These are phyloP conservation scores for Trogon melanurus DNA, from an alignment of 2,113 vertebrate species.

Conservation along the genomic window DNA sequence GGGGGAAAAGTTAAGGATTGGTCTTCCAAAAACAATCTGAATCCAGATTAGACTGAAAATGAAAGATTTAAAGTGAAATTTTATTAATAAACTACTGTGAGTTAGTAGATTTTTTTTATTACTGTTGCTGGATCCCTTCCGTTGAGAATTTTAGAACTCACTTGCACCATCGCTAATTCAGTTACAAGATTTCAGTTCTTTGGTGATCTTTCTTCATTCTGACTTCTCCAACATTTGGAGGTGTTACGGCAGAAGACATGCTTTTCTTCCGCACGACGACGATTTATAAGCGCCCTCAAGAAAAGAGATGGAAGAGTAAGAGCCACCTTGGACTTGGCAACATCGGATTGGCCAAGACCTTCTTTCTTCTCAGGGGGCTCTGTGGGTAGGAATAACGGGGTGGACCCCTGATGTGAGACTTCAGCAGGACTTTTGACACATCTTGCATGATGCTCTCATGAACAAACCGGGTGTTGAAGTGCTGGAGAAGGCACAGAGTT, in stretches of 20 bases:
- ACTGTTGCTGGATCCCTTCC: neutral
- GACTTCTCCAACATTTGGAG: neutral
- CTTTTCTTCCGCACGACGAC: neutral
- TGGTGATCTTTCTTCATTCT: neutral
- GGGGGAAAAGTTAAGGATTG: neutral
- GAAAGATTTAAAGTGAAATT: neutral
- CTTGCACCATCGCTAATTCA: neutral
- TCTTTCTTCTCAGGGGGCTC: neutral
- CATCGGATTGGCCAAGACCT: neutral
- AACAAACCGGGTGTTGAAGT: no score
- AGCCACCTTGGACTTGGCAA: neutral
- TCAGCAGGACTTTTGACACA: fast-evolving
- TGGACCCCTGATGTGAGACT: fast-evolving
- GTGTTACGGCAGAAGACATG: neutral
- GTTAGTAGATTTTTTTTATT: neutral
- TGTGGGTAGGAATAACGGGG: neutral
- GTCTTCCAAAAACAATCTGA: fast-evolving
- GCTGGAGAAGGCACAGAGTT: no score
- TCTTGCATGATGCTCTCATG: no score
- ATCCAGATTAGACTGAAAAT: neutral
- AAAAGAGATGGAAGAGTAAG: fast-evolving
- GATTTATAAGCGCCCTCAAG: neutral
- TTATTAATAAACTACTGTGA: neutral
- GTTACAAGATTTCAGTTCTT: neutral
- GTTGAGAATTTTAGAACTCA: neutral